Evolutionary conservation across 1,140 invertebrate genomes (phyloP).

Genomic region (Helicoverpa armigera): DNA sequence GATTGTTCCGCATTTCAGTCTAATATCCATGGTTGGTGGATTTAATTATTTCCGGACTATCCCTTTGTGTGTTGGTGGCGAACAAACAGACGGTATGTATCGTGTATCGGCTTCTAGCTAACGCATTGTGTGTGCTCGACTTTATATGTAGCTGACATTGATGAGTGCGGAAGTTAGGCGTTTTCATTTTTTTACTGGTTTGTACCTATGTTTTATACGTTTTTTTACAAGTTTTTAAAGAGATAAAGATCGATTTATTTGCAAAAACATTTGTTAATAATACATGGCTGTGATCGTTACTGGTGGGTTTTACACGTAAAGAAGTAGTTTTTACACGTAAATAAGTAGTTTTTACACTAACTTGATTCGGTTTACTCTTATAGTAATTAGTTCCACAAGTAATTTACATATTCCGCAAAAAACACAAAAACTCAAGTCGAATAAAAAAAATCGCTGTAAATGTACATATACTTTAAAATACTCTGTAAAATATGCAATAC

Average conservation of each 20-base stretch:
- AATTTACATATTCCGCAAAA: no score
- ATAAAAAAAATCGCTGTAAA: neutral
- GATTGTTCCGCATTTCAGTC: conserved; percentile 10
- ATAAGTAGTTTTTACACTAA: no score
- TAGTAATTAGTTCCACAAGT: no score
- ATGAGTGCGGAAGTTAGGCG: neutral
- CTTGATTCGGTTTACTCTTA: no score
- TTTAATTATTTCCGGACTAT: conserved; percentile 4
- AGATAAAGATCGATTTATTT: no score
- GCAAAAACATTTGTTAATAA: no score
- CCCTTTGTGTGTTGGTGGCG: neutral
- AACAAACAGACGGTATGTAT: neutral
- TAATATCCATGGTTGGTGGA: neutral
- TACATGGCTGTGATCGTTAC: no score
- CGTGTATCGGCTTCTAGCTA: no score
- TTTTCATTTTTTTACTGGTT: neutral
- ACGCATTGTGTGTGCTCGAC: no score
- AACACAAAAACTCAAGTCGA: neutral
- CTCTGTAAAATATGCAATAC: neutral
- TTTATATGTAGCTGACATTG: no score
- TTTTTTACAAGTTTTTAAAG: neutral
- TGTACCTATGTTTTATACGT: neutral
- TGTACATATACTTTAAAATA: neutral
- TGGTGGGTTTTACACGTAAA: no score
- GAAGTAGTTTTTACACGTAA: no score